Evolutionary conservation across 1,140 invertebrate genomes (phyloP).

Genomic region (Mycetomoellerius zeteki): DNA sequence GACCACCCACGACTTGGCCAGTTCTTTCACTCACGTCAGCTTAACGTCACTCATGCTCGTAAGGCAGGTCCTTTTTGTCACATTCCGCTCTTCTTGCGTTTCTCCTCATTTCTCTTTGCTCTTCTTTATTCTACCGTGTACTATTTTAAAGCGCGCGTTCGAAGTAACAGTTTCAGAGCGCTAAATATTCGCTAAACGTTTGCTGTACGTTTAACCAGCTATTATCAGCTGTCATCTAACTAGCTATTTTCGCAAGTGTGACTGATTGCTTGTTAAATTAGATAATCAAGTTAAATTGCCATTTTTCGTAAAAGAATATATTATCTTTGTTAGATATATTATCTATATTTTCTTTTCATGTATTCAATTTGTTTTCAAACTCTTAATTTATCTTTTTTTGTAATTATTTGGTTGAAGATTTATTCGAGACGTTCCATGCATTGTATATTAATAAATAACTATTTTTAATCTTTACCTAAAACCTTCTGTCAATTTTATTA

Average conservation of each 20-base stretch:
- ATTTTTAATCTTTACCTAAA: too few relatives aligned
- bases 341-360: too few relatives aligned
- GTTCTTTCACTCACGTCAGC: conserved; percentile 75
- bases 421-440: too few relatives aligned
- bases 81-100: conserved; percentile 31
- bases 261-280: conserved; percentile 18
- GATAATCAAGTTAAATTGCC: not conserved
- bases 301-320: not conserved
- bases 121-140: conserved; percentile 11
- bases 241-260: not conserved
- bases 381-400: too few relatives aligned
- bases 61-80: conserved; percentile 71
- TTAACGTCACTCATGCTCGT: conserved; percentile 76
- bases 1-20: conserved; percentile 74
- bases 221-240: conserved; percentile 33
- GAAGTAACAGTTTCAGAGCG: conserved; percentile 15
- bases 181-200: conserved; percentile 10
- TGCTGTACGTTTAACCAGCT: not conserved
- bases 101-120: conserved; percentile 15
- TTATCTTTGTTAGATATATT: not conserved
- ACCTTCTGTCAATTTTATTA: too few relatives aligned
- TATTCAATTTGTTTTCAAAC: too few relatives aligned
- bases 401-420: too few relatives aligned
- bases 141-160: conserved; percentile 38
- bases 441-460: too few relatives aligned